A percentile compares a stretch with the other conserved stretches of the same genome.
Conservation (phyloP, 2,113 vertebrate genomes). For the Corapipo altera region DNA sequence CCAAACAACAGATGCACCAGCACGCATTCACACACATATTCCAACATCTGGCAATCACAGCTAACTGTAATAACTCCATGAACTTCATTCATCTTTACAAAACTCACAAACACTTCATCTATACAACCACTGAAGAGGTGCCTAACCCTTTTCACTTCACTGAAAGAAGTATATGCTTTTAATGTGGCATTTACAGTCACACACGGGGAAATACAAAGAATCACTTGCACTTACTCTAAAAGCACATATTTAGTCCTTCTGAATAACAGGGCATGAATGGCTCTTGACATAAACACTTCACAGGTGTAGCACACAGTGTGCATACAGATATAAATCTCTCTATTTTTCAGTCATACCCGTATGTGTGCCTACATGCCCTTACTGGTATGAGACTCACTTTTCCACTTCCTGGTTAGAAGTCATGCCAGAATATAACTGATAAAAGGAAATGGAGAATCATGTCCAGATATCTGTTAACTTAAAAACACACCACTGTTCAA, state of each 20-base stretch:
- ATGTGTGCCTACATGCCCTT: not conserved
- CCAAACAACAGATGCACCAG: slow-evolving; percentile 12
- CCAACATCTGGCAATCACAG: slow-evolving; percentile 7
- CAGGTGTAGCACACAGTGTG: not conserved
- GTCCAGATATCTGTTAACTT: not conserved
- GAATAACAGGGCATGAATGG: not conserved
- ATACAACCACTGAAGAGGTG: not conserved
- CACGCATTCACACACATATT: not conserved
- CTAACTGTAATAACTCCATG: not conserved
- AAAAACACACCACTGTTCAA: not conserved
- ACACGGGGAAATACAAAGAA: not conserved
- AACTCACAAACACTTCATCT: slow-evolving; percentile 48
- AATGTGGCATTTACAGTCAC: not conserved
- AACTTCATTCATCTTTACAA: slow-evolving; percentile 19
- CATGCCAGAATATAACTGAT: not conserved
- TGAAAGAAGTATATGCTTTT: not conserved
- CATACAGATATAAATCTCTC: not conserved
- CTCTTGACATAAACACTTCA: not conserved
- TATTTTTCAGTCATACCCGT: not conserved
- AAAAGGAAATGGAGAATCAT: not conserved
- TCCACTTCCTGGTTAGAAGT: not conserved
- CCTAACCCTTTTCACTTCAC: not conserved
- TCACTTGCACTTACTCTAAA: not conserved
- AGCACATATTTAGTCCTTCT: not conserved
- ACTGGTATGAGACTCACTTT: not conserved